Conservation (phyloP, 2,113 vertebrate species). For the Limanda limanda region DNA sequence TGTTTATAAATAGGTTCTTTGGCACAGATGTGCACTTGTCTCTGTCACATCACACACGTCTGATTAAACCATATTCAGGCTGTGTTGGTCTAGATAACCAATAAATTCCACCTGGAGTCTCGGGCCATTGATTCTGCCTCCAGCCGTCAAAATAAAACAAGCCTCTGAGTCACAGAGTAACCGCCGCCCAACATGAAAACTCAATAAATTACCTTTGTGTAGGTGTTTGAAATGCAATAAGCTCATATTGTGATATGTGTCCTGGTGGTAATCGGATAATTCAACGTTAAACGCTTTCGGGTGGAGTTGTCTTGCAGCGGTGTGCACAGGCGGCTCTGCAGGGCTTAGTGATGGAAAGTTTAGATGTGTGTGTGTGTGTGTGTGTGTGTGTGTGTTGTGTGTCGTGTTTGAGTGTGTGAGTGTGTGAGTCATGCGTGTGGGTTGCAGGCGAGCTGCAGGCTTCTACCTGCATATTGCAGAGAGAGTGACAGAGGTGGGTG, state of each 20-base stretch:
- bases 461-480: constrained; percentile 56
- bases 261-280: constrained; percentile 39
- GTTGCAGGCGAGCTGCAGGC: constrained; percentile 41
- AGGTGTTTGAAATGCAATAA: constrained; percentile 35
- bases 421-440: constrained; percentile 31
- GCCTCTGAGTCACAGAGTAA: background rate
- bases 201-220: constrained; percentile 25
- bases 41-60: constrained; percentile 24
- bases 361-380: constrained; percentile 43
- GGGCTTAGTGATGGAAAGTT: constrained; percentile 52
- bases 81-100: background rate
- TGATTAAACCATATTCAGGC: background rate
- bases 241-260: constrained; percentile 14
- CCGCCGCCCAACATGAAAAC: background rate
- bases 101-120: background rate
- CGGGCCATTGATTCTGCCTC: background rate
- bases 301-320: constrained; percentile 14
- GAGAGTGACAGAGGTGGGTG: constrained; percentile 17
- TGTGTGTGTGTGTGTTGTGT: constrained; percentile 9
- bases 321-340: constrained; percentile 22
- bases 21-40: constrained; percentile 9
- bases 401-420: constrained; percentile 27
- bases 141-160: constrained; percentile 9
- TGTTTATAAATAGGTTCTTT: constrained; percentile 43
- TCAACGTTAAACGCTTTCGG: constrained; percentile 35